Base-by-base conservation (phyloP, 2,888 invertebrate species). In the Peribatodes rhomboidaria region DNA sequence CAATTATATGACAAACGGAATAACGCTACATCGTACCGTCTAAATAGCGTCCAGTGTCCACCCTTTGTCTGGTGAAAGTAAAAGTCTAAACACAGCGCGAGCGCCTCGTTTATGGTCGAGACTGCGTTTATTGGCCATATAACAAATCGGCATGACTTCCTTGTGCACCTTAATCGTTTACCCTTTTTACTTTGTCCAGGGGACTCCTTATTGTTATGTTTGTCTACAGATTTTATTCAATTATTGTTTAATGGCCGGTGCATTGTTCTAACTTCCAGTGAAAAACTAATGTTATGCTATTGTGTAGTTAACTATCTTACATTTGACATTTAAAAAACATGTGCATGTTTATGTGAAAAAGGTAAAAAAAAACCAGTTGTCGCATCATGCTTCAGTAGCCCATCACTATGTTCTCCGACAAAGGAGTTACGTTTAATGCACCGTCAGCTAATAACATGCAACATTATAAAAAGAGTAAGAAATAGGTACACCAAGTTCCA, bases 51-150 rank as follows among this genome's bases (percentile, higher is more conserved):
- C n/a, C 80, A 71, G 70, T 67, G 59, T 71, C 73, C 81, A 71
- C 78, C 78, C 80, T 79, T 84, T 85, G 84, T 84, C 60, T 57
- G 71, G 86, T 79, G 88, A 90, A 90, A 91, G 91, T 87, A 86
- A 90, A 85, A 87, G 85, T 86, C 65, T 54, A 62, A 60, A 60
- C 50, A 68, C 37, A 49, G 65, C 78, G 68, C 68, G 55, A 79
- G 74, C 79, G 79, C 77, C 27, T 6, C 75, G 72, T 80, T 81
- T 84, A 81, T 79, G 76, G 73, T 73, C 73, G 70, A 78, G 79
- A 77, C 67, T 63, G 69, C 59, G 68, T 71, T 70, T 70, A 73
- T 73, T 71, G 67, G 35, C 69, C 69, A 67, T 67, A 69, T 70
- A 73, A 76, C 70, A 72, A 71, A 66, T 65, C 68, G 57, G 71